Conservation (phyloP, 1,140 invertebrate genomes). For the Bathynomus jamesi region DNA sequence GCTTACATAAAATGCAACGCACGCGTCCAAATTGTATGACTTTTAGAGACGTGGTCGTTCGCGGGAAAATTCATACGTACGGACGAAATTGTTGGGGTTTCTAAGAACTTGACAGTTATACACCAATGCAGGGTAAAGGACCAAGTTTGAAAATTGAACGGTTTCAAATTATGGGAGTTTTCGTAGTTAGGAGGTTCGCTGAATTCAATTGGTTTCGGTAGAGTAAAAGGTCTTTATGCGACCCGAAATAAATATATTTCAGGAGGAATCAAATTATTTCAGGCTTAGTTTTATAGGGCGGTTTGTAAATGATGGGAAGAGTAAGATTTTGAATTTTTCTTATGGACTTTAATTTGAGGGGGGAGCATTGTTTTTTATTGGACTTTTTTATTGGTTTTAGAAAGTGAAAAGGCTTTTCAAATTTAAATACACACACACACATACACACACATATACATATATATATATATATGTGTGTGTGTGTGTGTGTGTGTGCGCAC, state of each 20-base stretch:
- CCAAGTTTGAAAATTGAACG: slow-evolving; percentile 1
- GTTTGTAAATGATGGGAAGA: neutral
- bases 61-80: neutral
- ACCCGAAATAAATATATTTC: neutral
- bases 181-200: neutral
- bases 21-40: neutral
- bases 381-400: neutral
- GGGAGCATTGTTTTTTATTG: neutral
- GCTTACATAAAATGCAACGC: neutral
- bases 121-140: neutral
- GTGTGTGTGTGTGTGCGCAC: no score
- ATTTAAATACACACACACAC: no score
- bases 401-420: neutral
- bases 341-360: neutral
- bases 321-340: neutral
- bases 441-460: no score
- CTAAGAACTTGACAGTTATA: neutral
- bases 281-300: neutral
- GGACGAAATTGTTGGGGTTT: neutral
- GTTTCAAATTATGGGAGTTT: neutral
- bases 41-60: neutral
- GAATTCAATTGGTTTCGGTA: neutral
- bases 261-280: neutral
- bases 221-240: neutral
- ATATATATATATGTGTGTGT: no score